phyloP scores from a whole-genome alignment of 92 coral and sea anemone species.

The Micromussa lordhowensis region DNA sequence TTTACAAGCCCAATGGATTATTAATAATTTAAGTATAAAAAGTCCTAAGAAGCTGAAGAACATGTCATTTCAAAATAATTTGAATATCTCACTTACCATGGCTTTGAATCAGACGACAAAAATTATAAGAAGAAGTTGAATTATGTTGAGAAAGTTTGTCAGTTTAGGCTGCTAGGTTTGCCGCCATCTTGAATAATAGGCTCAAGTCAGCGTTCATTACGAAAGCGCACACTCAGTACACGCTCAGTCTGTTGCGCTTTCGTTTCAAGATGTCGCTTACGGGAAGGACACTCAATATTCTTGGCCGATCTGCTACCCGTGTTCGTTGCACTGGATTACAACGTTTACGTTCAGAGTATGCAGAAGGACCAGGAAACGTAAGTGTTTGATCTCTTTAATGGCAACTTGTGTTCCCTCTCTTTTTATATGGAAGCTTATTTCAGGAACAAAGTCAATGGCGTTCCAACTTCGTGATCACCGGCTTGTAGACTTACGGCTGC shows the following conservation, averaged over 20 bases:
- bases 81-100: slow-evolving; percentile 28
- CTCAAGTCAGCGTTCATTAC: slow-evolving; percentile 53
- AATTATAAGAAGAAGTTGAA: background rate
- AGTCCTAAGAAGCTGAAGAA: background rate
- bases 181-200: slow-evolving; percentile 58
- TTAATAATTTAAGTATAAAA: no score
- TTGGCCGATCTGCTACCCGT: slow-evolving; percentile 98
- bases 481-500: no score
- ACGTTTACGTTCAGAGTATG: slow-evolving; percentile 80
- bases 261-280: slow-evolving; percentile 90
- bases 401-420: background rate
- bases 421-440: background rate
- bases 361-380: slow-evolving; percentile 95
- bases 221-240: slow-evolving; percentile 38
- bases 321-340: slow-evolving; percentile 77
- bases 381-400: background rate
- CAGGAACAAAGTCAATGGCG: background rate
- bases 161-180: background rate
- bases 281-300: slow-evolving; percentile 75
- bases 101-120: slow-evolving; percentile 10
- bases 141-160: no score
- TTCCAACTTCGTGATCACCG: background rate
- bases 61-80: background rate
- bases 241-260: no score
- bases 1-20: background rate